Evolutionary conservation across 2,797 vertebrate genomes (phyloP), one percentile per base, ranked within the genome.

Genomic region (Enteromius mattozi): DNA sequence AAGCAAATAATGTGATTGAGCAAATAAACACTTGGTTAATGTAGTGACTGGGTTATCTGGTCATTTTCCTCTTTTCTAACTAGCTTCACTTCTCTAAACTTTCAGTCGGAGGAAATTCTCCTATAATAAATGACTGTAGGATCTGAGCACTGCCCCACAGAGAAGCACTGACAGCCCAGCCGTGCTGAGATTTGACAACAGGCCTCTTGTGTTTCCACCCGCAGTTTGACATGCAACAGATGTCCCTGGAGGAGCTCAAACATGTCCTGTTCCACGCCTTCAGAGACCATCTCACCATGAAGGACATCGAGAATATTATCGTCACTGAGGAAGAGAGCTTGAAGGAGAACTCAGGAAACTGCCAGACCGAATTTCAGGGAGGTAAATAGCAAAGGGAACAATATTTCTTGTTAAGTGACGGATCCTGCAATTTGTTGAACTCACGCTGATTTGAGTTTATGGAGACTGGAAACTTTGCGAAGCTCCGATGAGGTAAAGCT

Each of bases 281-380:
- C 94, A 97, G 96, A 2, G 98, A 99, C 92, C 98, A 99, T 91
- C 91, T 99, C 86, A 99, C 98, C 3, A 99, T 99, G 98, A 99
- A 99, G 95, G 98, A 99, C 95, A 99, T 99, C 0, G 98, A 99
- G 93, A 99, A 97, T 94, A 99, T 99, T 93, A 99, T 99, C 92
- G 97, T 97, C 94, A 99, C 96, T 0, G 98, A 99, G 92, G 98
- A 99, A 84, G 98, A 99, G 93, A 99, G 98, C 91, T 93, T 99
- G 89, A 99, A 99, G 10, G 97, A 99, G 88, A 98, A 97, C 92
- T 95, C 97, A 7, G 97, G 97, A 88, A 98, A 97, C 94, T 99
- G 97, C 92, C 98, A 99, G 88, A 96, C 97, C 0, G 98, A 99
- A 92, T 99, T 97, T 88, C 97, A 98, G 93, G 98, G 97, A 95